Percentiles rank a stretch among this genome's conserved stretches.
Evolutionary conservation across 2,113 vertebrate species (phyloP).

Genomic region (Onychorhynchus coronatus): DNA sequence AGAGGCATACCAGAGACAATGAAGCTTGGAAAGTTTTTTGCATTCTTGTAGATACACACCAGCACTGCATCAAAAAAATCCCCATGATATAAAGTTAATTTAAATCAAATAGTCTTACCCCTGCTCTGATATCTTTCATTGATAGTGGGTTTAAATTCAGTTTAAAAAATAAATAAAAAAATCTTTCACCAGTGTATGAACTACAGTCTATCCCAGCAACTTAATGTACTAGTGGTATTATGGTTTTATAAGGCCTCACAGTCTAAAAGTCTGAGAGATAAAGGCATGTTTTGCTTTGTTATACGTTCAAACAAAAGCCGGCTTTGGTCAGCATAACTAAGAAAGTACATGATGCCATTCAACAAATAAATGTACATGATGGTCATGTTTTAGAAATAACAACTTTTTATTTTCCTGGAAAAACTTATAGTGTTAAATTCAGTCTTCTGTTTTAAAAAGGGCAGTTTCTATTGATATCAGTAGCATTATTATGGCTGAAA

Average conservation of each 20-base stretch:
- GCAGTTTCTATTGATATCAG: neutral
- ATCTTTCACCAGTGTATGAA: neutral
- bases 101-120: neutral
- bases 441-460: neutral
- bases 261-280: neutral
- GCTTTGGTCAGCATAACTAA: neutral
- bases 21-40: constrained; percentile 16
- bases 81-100: neutral
- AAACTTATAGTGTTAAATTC: neutral
- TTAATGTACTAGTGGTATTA: neutral
- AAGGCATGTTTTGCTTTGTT: neutral
- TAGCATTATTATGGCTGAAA: neutral
- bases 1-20: neutral
- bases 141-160: neutral
- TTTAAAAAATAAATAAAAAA: neutral
- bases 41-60: neutral
- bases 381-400: neutral
- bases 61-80: neutral
- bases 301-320: neutral
- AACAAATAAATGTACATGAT: rapidly evolving
- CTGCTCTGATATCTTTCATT: neutral
- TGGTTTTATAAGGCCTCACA: neutral
- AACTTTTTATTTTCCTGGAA: neutral
- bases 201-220: neutral
- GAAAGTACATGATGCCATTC: neutral